phyloP scores from a whole-genome alignment of 2,888 invertebrate genomes.

The Artemia sp. region DNA sequence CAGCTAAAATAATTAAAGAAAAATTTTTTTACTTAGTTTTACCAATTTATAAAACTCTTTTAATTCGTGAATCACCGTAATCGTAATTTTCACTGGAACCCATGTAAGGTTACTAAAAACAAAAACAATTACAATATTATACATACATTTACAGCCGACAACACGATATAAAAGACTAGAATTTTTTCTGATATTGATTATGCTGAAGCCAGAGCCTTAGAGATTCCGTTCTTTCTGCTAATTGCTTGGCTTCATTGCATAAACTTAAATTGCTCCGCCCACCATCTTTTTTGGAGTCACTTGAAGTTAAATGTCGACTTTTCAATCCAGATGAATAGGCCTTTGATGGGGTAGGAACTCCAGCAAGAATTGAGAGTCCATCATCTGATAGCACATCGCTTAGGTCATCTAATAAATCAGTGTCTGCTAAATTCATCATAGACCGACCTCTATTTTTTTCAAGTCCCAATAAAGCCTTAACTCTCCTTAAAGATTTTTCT shows the following conservation, averaged over 20 bases:
- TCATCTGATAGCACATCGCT: slow-evolving; percentile 6
- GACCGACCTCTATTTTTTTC: slow-evolving; percentile 8
- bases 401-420: not conserved
- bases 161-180: no score
- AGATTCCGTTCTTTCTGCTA: slow-evolving; percentile 1
- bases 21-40: no score
- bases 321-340: not conserved
- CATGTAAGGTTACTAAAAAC: no score
- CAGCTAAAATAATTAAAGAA: no score
- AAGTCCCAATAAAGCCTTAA: not conserved
- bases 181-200: not conserved
- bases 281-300: not conserved
- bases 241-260: slow-evolving; percentile 1
- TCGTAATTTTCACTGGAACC: no score
- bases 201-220: slow-evolving; percentile 9
- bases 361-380: not conserved
- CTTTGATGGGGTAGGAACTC: not conserved
- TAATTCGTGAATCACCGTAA: no score
- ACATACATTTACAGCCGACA: no score
- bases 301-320: not conserved
- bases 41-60: no score
- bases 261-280: not conserved
- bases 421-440: not conserved
- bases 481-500: slow-evolving; percentile 8
- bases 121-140: no score